Evolutionary conservation across 2,888 invertebrate species (phyloP).

Genomic region (Athetis lepigone): DNA sequence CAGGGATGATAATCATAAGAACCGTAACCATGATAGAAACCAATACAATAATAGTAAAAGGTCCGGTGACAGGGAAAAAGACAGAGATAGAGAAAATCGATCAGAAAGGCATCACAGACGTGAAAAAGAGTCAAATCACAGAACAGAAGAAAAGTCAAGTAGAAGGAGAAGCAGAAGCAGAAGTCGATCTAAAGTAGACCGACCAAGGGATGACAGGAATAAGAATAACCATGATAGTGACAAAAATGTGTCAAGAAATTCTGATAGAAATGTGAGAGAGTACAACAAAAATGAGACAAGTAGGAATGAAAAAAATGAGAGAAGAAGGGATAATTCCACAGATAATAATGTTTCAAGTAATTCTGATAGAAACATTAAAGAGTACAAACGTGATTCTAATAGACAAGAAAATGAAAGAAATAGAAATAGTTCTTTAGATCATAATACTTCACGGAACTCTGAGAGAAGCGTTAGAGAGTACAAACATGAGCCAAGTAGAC

Average conservation of each 20-base stretch:
- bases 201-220: constrained; percentile 51
- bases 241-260: constrained; percentile 43
- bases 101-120: constrained; percentile 51
- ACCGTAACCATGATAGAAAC: constrained; percentile 56
- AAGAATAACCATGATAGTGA: constrained; percentile 44
- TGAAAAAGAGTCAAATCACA: constrained; percentile 40
- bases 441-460: constrained; percentile 41
- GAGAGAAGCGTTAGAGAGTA: constrained; percentile 43
- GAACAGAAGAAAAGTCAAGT: constrained; percentile 73
- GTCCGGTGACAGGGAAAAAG: constrained; percentile 66
- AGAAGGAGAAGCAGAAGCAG: constrained; percentile 76
- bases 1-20: constrained; percentile 61
- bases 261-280: constrained; percentile 36
- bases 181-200: constrained; percentile 52
- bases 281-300: constrained; percentile 37
- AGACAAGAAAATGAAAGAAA: constrained; percentile 45
- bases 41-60: constrained; percentile 70
- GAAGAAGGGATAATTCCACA: constrained; percentile 28
- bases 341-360: constrained; percentile 38
- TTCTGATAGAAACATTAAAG: constrained; percentile 38
- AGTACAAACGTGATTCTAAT: constrained; percentile 35
- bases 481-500: constrained; percentile 33
- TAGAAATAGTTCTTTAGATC: constrained; percentile 32
- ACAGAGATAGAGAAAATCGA: constrained; percentile 60
- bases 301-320: constrained; percentile 41